Conservation (phyloP, 2,888 invertebrate species). For the Cryptophagus acutangulus region DNA sequence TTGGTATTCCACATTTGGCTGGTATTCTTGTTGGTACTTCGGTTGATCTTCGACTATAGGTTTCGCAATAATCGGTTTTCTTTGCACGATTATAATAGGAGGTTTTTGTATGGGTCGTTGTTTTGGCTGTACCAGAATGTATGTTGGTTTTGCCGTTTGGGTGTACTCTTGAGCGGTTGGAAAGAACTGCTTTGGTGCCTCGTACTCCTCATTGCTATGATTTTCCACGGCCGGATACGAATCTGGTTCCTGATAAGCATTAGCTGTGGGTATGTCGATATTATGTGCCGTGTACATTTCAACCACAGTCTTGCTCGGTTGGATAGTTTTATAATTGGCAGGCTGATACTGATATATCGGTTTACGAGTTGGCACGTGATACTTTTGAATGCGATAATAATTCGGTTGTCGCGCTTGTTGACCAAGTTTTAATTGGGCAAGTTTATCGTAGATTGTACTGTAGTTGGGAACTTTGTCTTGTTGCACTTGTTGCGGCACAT, state of each 20-base stretch:
- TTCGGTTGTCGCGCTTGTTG: conserved; percentile 26
- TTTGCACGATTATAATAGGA: conserved; percentile 15
- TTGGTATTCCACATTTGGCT: conserved; percentile 2
- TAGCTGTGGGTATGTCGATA: conserved; percentile 37
- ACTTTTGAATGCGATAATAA: conserved; percentile 10
- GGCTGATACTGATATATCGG: conserved; percentile 7
- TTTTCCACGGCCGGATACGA: conserved; percentile 11
- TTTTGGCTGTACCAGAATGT: conserved; percentile 10
- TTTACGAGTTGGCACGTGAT: not conserved
- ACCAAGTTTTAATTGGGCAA: conserved; percentile 42
- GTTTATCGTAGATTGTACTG: conserved; percentile 43
- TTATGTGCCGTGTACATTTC: conserved; percentile 43
- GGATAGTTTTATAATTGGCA: conserved; percentile 15
- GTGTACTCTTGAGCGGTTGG: too few relatives aligned
- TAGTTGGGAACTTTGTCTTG: conserved; percentile 37
- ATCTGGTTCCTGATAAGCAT: conserved; percentile 6
- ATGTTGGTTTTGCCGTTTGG: conserved; percentile 2
- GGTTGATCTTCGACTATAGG: conserved; percentile 20
- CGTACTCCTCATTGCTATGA: conserved; percentile 6
- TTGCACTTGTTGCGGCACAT: conserved; percentile 13
- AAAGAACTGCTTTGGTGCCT: not conserved
- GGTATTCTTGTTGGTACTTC: conserved; percentile 6
- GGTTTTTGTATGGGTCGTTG: conserved; percentile 10
- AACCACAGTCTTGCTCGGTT: conserved; percentile 37
- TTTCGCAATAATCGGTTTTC: conserved; percentile 21